These are phyloP conservation scores for Leucoma salicis DNA, from an alignment of 2,888 invertebrate genomes.

Conservation along the genomic window DNA sequence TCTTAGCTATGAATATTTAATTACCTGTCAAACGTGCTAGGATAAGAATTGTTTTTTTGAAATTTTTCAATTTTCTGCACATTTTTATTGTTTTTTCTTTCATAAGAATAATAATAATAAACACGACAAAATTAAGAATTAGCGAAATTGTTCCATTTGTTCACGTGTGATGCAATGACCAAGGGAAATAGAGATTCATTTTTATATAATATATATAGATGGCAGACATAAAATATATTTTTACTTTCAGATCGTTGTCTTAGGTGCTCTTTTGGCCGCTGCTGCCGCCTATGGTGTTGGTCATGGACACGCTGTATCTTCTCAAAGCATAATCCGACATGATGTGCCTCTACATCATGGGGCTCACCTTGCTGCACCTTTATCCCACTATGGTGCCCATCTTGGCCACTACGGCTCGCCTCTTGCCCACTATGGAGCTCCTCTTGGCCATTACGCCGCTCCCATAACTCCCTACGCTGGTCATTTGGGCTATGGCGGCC, in stretches of 20 bases:
- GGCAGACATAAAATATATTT: background rate
- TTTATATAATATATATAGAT: no score
- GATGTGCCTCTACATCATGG: constrained; percentile 44
- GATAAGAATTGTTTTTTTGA: no score
- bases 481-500: constrained; percentile 38
- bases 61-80: no score
- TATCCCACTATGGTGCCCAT: constrained; percentile 18
- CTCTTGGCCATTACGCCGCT: constrained; percentile 28
- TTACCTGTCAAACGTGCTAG: no score
- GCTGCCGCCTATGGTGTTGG: constrained; percentile 68
- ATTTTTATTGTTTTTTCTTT: no score
- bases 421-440: constrained; percentile 31
- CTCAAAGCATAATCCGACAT: constrained; percentile 62
- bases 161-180: no score
- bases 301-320: constrained; percentile 40
- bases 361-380: constrained; percentile 34
- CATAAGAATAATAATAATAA: no score
- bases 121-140: no score
- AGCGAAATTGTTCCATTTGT: no score
- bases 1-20: no score
- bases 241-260: constrained; percentile 59
- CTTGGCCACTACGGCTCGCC: constrained; percentile 31
- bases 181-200: no score
- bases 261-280: constrained; percentile 63
- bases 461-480: constrained; percentile 22